These are phyloP conservation scores for Triops longicaudatus DNA, from an alignment of 1,140 invertebrate genomes.

Conservation along the genomic window DNA sequence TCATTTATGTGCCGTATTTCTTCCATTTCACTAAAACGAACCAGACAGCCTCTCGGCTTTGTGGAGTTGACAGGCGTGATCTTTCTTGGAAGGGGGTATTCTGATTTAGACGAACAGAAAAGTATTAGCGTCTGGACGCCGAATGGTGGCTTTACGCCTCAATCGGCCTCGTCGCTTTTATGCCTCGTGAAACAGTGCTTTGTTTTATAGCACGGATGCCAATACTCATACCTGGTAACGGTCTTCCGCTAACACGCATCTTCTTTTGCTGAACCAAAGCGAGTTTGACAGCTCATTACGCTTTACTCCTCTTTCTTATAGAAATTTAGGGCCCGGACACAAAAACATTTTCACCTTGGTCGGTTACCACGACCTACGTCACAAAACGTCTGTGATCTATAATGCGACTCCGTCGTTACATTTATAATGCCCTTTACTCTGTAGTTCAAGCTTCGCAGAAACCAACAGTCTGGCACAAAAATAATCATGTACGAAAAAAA, in stretches of 20 bases:
- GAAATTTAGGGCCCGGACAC: not conserved
- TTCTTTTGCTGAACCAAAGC: not conserved
- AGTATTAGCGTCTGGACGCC: not conserved
- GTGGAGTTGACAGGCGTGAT: not conserved
- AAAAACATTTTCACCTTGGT: not conserved
- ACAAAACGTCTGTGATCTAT: not conserved
- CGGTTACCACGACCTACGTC: not conserved
- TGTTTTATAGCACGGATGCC: no score
- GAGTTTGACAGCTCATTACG: not conserved
- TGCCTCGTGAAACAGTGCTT: no score
- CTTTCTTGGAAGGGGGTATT: not conserved
- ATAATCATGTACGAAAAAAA: no score
- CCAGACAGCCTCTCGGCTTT: not conserved
- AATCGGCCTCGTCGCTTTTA: not conserved
- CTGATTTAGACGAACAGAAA: not conserved
- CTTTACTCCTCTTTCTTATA: not conserved
- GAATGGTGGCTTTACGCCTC: not conserved
- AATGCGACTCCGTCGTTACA: not conserved
- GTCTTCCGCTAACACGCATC: not conserved
- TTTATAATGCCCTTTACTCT: not conserved
- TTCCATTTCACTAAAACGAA: not conserved
- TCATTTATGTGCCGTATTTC: not conserved
- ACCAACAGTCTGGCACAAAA: no score
- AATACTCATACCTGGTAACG: no score
- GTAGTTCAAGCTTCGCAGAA: no score